Conservation (phyloP, 1,140 invertebrate genomes). For the Brevipalpus yothersi region DNA sequence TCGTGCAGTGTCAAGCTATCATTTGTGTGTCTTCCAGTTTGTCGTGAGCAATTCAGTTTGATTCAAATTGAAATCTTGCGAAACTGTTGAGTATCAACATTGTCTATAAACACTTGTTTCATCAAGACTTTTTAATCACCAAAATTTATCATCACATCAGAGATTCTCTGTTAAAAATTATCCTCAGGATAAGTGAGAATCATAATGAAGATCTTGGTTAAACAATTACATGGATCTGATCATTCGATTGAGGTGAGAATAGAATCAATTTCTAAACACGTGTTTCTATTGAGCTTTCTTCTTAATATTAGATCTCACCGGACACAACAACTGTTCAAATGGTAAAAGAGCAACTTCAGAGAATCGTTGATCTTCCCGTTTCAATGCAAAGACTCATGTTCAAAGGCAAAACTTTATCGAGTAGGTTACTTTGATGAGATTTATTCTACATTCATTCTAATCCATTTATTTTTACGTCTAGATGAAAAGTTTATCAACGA, state of each 20-base stretch:
- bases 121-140: background rate
- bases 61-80: no score
- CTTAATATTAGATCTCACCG: no score
- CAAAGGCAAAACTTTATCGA: background rate
- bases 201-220: background rate
- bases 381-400: background rate
- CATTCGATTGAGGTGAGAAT: no score
- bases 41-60: no score
- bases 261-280: no score
- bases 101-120: background rate
- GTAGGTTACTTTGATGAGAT: background rate
- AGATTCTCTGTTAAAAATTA: background rate
- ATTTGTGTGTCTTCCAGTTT: no score
- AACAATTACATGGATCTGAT: no score
- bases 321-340: background rate
- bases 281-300: no score
- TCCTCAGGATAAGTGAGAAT: background rate
- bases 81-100: no score
- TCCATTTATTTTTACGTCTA: background rate
- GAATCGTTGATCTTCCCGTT: background rate
- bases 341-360: background rate
- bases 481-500: background rate
- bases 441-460: background rate
- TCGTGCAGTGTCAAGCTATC: no score
- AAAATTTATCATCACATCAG: background rate